Conservation (phyloP, 2,113 vertebrate species). For the Arenaria interpres region DNA sequence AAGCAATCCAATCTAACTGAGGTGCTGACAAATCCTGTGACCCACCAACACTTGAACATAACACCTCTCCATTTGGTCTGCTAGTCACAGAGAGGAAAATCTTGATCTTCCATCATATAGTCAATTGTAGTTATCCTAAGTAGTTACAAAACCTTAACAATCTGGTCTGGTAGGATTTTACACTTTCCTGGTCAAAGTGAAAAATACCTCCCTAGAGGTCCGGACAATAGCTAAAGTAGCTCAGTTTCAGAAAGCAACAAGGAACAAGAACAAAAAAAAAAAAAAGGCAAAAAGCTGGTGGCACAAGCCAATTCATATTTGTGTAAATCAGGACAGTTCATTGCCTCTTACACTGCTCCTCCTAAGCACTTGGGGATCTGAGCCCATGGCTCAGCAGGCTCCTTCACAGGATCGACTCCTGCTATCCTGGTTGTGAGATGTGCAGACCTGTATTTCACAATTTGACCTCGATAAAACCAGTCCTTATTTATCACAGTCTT, state of each 20-base stretch:
- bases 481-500: background rate
- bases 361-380: background rate
- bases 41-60: background rate
- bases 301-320: background rate
- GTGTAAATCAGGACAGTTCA: background rate
- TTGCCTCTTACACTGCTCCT: background rate
- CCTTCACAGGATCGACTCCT: background rate
- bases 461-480: background rate
- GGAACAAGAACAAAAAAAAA: background rate
- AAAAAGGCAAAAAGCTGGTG: background rate
- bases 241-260: background rate
- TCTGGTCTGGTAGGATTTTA: background rate
- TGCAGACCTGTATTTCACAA: background rate
- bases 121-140: background rate
- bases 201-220: background rate
- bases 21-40: background rate
- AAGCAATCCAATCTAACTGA: background rate
- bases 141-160: background rate
- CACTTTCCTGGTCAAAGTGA: background rate
- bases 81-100: background rate
- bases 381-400: background rate
- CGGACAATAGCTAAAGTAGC: background rate
- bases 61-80: background rate
- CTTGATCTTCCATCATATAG: background rate
- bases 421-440: background rate